Conservation (phyloP, 1,140 invertebrate species). For the Philopotamus ludificatus region DNA sequence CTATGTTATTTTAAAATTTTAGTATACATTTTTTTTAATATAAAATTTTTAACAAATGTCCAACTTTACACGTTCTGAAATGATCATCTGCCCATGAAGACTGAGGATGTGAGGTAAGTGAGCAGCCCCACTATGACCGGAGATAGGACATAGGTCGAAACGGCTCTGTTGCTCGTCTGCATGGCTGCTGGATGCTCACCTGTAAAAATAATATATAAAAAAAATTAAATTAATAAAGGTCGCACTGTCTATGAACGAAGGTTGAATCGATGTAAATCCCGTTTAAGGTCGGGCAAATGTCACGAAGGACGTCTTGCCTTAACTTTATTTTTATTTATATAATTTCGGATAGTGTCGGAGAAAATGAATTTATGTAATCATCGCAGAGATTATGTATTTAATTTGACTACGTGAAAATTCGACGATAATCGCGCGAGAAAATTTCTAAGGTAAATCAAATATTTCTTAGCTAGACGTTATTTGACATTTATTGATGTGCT, state of each 20-base stretch:
- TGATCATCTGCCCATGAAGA: conserved; percentile 53
- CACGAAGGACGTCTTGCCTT: too few relatives aligned
- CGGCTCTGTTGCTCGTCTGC: conserved; percentile 65
- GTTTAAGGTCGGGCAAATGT: too few relatives aligned
- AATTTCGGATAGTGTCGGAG: too few relatives aligned
- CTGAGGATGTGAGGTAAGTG: conserved; percentile 51
- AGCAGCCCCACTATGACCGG: conserved; percentile 49
- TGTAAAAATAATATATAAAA: conserved; percentile 47
- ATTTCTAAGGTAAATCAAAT: too few relatives aligned
- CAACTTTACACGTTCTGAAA: conserved; percentile 43
- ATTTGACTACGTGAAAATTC: too few relatives aligned
- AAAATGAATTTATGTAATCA: too few relatives aligned
- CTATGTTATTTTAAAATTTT: conserved; percentile 12
- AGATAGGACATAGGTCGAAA: conserved; percentile 49
- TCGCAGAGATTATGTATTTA: too few relatives aligned
- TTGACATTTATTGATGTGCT: too few relatives aligned
- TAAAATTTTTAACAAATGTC: conserved; percentile 17
- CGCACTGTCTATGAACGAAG: background rate
- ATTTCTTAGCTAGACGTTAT: too few relatives aligned
- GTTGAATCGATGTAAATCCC: too few relatives aligned
- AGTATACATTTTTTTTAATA: conserved; percentile 11
- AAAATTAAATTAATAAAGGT: conserved; percentile 6
- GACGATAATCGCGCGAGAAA: too few relatives aligned
- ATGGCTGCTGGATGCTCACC: conserved; percentile 76
- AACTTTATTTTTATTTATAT: too few relatives aligned